Conservation (phyloP, 2,888 invertebrate genomes). For the Acleris laterana region DNA sequence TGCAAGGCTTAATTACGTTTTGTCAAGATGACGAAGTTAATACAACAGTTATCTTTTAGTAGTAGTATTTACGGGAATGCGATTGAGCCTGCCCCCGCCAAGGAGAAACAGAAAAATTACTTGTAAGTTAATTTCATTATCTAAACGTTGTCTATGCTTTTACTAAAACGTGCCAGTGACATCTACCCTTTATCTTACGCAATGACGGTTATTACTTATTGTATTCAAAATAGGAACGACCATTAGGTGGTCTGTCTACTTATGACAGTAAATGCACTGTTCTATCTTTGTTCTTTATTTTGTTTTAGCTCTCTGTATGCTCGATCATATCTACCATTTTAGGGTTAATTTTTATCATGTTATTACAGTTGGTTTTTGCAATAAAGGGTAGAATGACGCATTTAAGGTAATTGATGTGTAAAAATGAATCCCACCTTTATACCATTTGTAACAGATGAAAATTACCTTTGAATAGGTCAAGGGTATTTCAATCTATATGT, state of each 20-base stretch:
- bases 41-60: conserved; percentile 83
- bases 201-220: conserved; percentile 8
- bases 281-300: neutral
- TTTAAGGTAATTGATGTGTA: too few relatives aligned
- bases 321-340: too few relatives aligned
- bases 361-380: too few relatives aligned
- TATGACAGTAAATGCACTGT: neutral
- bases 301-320: too few relatives aligned
- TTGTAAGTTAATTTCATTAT: conserved; percentile 47
- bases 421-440: too few relatives aligned
- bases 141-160: neutral
- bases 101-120: conserved; percentile 65
- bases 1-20: conserved; percentile 79
- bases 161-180: conserved; percentile 4
- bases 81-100: conserved; percentile 58
- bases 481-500: too few relatives aligned
- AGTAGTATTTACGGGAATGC: conserved; percentile 76
- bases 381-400: too few relatives aligned
- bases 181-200: conserved; percentile 19
- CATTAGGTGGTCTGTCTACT: neutral
- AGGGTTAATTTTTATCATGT: too few relatives aligned
- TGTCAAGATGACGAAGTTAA: conserved; percentile 81
- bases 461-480: too few relatives aligned
- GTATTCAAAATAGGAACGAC: conserved; percentile 3
- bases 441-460: too few relatives aligned